Base-by-base conservation (phyloP, 1,140 invertebrate genomes). In the Cyclina sinensis region DNA sequence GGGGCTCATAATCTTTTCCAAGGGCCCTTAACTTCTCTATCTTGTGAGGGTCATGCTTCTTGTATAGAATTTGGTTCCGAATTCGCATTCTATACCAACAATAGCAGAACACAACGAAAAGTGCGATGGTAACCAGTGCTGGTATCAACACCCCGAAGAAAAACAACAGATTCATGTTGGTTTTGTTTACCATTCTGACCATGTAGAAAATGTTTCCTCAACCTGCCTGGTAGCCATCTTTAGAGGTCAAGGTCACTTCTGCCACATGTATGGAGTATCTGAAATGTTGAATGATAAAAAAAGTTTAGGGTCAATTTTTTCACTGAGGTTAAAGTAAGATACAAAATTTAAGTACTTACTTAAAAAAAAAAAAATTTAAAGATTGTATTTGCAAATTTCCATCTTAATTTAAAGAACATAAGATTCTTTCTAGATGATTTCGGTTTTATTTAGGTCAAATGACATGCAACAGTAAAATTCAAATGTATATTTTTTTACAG, bases 141-240 rank as follows among this genome's bases (percentile, higher is more conserved):
- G 96, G 79, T 92, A 96, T 21, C 95, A 96, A 88, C 95, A 95
- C 93, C 93, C 97, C 81, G 95, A 96, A 89, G 96, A 95, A 76
- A 94, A 96, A 93, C 94, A 96, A 80, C 90, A 90, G 85, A 78
- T 90, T 92, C 88, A 93, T 90, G 18, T 48, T 91, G 32, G 65
- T 21, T 43, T 46, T 59, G n/a, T 81, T 73, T 85, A 85, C 76
- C 88, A 89, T 89, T 86, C 37, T 89, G 81, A 32, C 39, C 48
- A 30, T 21, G 27, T 48, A 30, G 46, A 74, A 82, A 59, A 76
- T 48, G 35, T 88, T 14, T 37, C 30, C 32, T 70, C 46, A 70
- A 35, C 43, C 16, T 54, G 30, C 21, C 30, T 37, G 84, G 51
- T n/a, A 59, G 35, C 48, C 84, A 86, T 86, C 54, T n/a, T 81